Percentiles rank a stretch among this genome's conserved stretches.
phyloP scores from a whole-genome alignment of 2,113 vertebrate species.

The Ammodytes marinus region DNA sequence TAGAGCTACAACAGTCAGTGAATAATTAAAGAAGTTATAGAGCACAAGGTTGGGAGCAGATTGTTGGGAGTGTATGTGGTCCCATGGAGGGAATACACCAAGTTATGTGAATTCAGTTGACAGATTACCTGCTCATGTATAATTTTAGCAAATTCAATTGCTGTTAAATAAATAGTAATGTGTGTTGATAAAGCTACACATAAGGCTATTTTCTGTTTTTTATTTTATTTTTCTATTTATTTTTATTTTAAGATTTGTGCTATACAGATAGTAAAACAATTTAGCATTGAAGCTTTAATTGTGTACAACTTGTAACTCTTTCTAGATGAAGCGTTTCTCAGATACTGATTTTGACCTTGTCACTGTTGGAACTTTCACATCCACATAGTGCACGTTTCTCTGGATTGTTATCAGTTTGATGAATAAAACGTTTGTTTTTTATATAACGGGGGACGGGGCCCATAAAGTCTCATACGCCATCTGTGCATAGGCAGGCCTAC shows the following conservation, averaged over 20 bases:
- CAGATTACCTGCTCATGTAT: background rate
- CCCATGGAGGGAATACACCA: background rate
- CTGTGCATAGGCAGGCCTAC: background rate
- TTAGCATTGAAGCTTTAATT: too few relatives aligned
- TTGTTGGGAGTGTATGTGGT: background rate
- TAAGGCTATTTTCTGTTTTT: background rate
- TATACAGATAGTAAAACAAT: background rate
- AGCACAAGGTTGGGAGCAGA: slow-evolving; percentile 9
- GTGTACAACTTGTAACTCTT: background rate
- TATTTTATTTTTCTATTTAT: background rate
- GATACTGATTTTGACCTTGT: background rate
- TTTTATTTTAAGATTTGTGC: background rate
- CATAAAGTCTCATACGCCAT: slow-evolving; percentile 8
- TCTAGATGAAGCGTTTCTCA: background rate
- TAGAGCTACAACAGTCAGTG: slow-evolving; percentile 55
- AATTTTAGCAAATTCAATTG: background rate
- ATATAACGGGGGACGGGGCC: too few relatives aligned
- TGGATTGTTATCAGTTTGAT: background rate
- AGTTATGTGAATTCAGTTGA: background rate
- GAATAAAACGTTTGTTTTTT: too few relatives aligned
- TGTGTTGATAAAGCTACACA: background rate
- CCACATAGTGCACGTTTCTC: background rate
- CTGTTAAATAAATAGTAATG: slow-evolving; percentile 1
- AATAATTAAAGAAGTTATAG: slow-evolving; percentile 61
- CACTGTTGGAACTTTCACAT: background rate